phyloP scores from a whole-genome alignment of 2,888 invertebrate species.

The Ceratothoa steindachneri region DNA sequence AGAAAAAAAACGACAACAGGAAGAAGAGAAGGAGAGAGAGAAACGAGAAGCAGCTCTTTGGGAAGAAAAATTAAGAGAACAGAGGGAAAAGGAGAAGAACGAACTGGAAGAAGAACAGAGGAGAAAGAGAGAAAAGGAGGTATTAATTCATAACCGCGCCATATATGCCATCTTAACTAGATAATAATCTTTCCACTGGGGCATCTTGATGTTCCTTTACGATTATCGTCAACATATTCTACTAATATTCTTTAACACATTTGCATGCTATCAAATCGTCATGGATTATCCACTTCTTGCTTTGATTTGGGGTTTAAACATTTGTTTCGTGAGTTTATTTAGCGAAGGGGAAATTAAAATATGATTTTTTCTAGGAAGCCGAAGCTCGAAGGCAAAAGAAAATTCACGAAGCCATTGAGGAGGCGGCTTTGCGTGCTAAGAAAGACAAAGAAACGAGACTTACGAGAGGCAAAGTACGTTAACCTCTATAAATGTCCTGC shows the following conservation, averaged over 20 bases:
- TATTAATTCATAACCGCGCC: no score
- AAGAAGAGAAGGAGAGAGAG: slow-evolving; percentile 68
- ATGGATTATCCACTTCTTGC: no score
- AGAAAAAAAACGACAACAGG: slow-evolving; percentile 56
- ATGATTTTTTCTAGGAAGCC: neutral
- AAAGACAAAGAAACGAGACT: neutral
- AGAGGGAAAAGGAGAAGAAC: slow-evolving; percentile 33
- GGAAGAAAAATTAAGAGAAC: slow-evolving; percentile 37
- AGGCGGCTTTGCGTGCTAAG: neutral
- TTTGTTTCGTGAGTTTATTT: no score
- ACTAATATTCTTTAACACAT: no score
- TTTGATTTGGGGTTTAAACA: no score
- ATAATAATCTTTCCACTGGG: no score
- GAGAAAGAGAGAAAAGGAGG: slow-evolving; percentile 41
- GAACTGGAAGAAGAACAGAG: slow-evolving; percentile 38
- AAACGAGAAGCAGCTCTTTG: slow-evolving; percentile 40
- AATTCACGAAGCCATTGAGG: neutral
- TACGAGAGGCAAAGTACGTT: no score
- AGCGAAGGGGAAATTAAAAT: neutral
- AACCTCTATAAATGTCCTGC: no score
- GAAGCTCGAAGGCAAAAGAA: neutral
- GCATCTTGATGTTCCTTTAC: no score
- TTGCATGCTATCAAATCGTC: no score
- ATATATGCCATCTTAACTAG: no score
- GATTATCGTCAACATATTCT: no score